Evolutionary conservation across 2,797 vertebrate genomes (phyloP).

Genomic region (Lemur catta): DNA sequence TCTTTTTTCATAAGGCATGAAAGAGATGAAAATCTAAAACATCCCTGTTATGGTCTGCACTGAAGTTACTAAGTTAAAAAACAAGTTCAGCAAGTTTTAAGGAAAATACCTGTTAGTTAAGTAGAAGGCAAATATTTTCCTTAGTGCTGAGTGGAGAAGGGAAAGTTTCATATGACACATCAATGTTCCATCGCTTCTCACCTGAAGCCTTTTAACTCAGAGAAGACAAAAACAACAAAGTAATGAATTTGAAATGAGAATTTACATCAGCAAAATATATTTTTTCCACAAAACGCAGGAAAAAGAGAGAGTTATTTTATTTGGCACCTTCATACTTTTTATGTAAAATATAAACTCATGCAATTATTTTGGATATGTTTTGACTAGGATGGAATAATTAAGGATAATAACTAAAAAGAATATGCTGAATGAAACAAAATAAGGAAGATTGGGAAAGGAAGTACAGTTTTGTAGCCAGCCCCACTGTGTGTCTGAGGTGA

Average conservation of each 20-base stretch:
- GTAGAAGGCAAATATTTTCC: constrained; percentile 76
- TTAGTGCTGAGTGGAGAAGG: constrained; percentile 60
- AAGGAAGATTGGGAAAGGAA: not conserved
- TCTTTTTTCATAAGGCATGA: constrained; percentile 29
- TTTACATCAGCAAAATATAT: not conserved
- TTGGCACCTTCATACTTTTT: not conserved
- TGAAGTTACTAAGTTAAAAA: constrained; percentile 70
- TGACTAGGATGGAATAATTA: not conserved
- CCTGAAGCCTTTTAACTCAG: constrained; percentile 26
- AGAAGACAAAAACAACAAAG: not conserved
- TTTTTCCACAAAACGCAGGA: not conserved
- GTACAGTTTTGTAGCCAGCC: not conserved
- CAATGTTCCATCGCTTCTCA: constrained; percentile 24
- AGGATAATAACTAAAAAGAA: not conserved
- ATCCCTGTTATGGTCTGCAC: constrained; percentile 30
- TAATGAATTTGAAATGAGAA: not conserved
- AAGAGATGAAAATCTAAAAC: constrained; percentile 74
- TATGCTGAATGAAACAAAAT: not conserved
- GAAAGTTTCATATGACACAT: constrained; percentile 71
- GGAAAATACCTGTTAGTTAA: constrained; percentile 75
- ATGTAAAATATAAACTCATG: not conserved
- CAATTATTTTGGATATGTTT: not conserved
- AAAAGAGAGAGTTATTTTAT: not conserved
- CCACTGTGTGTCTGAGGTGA: not conserved
- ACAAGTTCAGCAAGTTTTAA: constrained; percentile 78